A percentile compares a stretch with the other conserved stretches of the same genome.
phyloP scores from a whole-genome alignment of 1,140 invertebrate species.

The Micrasema longulum region DNA sequence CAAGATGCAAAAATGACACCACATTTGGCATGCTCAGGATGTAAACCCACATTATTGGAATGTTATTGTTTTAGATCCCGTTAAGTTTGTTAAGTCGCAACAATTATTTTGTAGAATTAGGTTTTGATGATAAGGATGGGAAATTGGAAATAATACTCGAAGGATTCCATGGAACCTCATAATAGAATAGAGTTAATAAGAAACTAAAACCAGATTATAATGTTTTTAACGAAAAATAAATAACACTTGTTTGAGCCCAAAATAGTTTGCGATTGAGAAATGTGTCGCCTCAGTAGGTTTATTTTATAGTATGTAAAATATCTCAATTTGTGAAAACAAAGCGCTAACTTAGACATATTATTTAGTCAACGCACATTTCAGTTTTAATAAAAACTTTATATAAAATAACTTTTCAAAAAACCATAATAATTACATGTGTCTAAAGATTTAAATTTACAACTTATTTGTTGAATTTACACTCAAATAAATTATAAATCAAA shows the following conservation, averaged over 20 bases:
- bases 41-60: slow-evolving; percentile 35
- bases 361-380: too few species aligned
- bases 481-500: too few species aligned
- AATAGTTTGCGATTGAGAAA: slow-evolving; percentile 22
- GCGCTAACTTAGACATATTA: not conserved
- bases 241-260: slow-evolving; percentile 24
- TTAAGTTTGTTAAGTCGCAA: slow-evolving; percentile 33
- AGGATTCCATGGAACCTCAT: not conserved
- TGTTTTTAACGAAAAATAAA: slow-evolving; percentile 22
- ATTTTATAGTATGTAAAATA: slow-evolving; percentile 12
- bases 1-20: slow-evolving; percentile 30
- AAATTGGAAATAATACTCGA: not conserved
- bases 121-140: slow-evolving; percentile 5
- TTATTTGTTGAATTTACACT: too few species aligned
- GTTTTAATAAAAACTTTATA: too few species aligned
- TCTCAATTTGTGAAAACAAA: slow-evolving; percentile 16
- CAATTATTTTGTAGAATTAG: slow-evolving; percentile 12
- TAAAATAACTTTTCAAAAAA: too few species aligned
- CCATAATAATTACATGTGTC: too few species aligned
- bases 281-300: slow-evolving; percentile 15
- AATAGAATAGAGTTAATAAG: slow-evolving; percentile 15
- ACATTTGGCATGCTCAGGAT: slow-evolving; percentile 25
- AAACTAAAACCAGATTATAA: slow-evolving; percentile 12
- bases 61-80: slow-evolving; percentile 48
- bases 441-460: too few species aligned